A percentile compares a stretch with the other conserved stretches of the same genome.
These are phyloP conservation scores for Rhynchophorus ferrugineus DNA, from an alignment of 1,140 invertebrate genomes.

Conservation along the genomic window DNA sequence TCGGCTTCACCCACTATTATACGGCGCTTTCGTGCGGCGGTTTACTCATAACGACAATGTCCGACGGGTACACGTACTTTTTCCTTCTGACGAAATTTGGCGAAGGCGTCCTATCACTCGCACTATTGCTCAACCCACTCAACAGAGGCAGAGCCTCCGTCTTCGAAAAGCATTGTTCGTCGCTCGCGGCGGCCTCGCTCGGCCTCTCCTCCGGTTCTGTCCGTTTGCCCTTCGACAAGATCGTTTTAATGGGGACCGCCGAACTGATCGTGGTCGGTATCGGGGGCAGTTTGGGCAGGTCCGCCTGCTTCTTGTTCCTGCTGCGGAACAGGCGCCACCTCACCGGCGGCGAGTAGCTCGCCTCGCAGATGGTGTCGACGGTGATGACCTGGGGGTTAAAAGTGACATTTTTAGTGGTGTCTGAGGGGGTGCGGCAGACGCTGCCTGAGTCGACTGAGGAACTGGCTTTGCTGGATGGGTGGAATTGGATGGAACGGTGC, in stretches of 20 bases:
- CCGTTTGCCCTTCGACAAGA: slow-evolving; percentile 43
- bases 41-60: slow-evolving; percentile 24
- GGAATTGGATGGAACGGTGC: slow-evolving; percentile 32
- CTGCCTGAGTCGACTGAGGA: slow-evolving; percentile 34
- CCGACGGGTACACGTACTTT: slow-evolving; percentile 50
- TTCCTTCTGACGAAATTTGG: slow-evolving; percentile 52
- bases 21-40: slow-evolving; percentile 27
- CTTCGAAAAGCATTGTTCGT: slow-evolving; percentile 38
- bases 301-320: slow-evolving; percentile 26
- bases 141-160: slow-evolving; percentile 50
- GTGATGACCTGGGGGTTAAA: slow-evolving; percentile 38
- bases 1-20: slow-evolving; percentile 2
- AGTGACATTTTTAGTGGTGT: slow-evolving; percentile 38
- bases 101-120: slow-evolving; percentile 43
- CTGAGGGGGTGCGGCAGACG: slow-evolving; percentile 34
- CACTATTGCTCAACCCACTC: slow-evolving; percentile 45
- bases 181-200: slow-evolving; percentile 4
- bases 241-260: slow-evolving; percentile 38
- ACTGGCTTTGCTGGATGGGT: slow-evolving; percentile 18
- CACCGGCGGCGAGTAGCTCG: slow-evolving; percentile 18
- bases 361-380: slow-evolving; percentile 19
- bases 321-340: slow-evolving; percentile 28
- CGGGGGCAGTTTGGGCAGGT: slow-evolving; percentile 14
- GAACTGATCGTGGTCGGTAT: slow-evolving; percentile 10
- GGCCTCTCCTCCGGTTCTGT: slow-evolving; percentile 8